A percentile compares a stretch with the other conserved stretches of the same genome.
These are phyloP conservation scores for Melanotaenia trifasciata DNA, from an alignment of 2,797 vertebrate species.

Conservation along the genomic window DNA sequence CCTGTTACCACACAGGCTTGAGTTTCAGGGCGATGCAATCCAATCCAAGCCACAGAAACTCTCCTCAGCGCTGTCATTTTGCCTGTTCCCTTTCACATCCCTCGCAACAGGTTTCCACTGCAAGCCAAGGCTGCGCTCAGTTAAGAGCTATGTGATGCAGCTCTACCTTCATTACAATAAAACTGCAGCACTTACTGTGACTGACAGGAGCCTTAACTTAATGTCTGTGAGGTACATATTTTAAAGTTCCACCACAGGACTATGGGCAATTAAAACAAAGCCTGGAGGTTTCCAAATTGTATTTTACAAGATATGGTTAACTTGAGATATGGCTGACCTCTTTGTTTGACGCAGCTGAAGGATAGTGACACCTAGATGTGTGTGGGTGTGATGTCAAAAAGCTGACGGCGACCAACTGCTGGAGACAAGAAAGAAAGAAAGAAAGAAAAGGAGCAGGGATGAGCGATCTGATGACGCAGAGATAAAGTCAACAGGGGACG, in stretches of 20 bases:
- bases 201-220: slow-evolving; percentile 23
- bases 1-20: slow-evolving; percentile 81
- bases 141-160: slow-evolving; percentile 58
- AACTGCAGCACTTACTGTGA: slow-evolving; percentile 32
- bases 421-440: slow-evolving; percentile 25
- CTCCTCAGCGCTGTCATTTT: slow-evolving; percentile 79
- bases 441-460: slow-evolving; percentile 45
- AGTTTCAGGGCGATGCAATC: slow-evolving; percentile 84
- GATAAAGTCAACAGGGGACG: slow-evolving; percentile 72
- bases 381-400: slow-evolving; percentile 48
- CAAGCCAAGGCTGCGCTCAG: slow-evolving; percentile 64
- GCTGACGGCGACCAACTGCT: slow-evolving; percentile 22
- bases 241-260: neutral
- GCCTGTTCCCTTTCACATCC: slow-evolving; percentile 79
- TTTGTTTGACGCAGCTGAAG: slow-evolving; percentile 32
- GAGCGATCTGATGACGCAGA: slow-evolving; percentile 68
- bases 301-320: slow-evolving; percentile 22
- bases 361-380: slow-evolving; percentile 47
- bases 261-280: slow-evolving; percentile 12
- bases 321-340: slow-evolving; percentile 27
- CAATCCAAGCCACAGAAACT: slow-evolving; percentile 82
- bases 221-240: slow-evolving; percentile 11
- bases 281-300: slow-evolving; percentile 7
- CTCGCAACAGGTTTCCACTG: slow-evolving; percentile 71
- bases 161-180: slow-evolving; percentile 36